phyloP scores from a whole-genome alignment of 2,888 invertebrate species.

The Willowsia nigromaculata region DNA sequence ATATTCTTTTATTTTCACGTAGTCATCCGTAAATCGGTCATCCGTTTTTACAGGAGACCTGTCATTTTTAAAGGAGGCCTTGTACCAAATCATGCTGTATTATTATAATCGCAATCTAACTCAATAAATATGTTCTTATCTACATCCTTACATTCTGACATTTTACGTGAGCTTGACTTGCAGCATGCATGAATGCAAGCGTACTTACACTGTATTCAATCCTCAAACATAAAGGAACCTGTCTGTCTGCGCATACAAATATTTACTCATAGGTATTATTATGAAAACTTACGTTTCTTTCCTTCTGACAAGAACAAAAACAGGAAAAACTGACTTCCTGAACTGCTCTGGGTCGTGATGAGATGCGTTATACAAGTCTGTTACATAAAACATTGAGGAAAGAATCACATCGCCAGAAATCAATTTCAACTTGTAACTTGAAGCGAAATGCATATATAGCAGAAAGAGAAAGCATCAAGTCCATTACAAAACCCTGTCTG shows the following conservation, averaged over 20 bases:
- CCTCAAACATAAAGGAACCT: background rate
- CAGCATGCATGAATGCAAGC: no score
- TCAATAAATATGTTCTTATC: background rate
- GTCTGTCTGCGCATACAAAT: background rate
- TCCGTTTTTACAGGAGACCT: no score
- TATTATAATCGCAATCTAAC: background rate
- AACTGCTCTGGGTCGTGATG: constrained; percentile 62
- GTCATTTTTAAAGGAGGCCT: no score
- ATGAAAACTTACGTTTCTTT: constrained; percentile 77
- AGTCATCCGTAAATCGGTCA: background rate
- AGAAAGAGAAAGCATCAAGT: background rate
- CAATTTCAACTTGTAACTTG: background rate
- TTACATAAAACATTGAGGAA: background rate
- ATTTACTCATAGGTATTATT: background rate
- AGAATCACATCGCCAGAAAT: background rate
- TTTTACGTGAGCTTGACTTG: no score
- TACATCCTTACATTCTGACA: no score
- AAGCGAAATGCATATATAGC: background rate
- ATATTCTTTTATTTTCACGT: background rate
- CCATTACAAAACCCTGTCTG: background rate
- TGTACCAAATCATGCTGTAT: background rate
- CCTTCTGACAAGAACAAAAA: constrained; percentile 79
- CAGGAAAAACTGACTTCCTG: constrained; percentile 76
- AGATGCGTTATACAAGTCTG: constrained; percentile 43
- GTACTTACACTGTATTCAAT: background rate